Conservation (phyloP, 2,888 invertebrate genomes). For the Protophormia terraenovae region DNA sequence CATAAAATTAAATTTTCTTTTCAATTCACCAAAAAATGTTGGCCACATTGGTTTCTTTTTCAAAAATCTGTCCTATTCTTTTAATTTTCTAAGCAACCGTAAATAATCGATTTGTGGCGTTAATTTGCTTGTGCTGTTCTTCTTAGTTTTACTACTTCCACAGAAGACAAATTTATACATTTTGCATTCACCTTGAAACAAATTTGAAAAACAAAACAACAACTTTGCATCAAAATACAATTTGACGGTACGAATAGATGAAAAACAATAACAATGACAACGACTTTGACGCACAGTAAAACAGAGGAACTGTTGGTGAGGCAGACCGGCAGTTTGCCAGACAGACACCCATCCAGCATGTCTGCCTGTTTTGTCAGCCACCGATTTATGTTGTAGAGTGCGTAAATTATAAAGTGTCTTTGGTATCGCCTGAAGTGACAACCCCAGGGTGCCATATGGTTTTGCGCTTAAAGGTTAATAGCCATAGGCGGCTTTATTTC, state of each 20-base stretch:
- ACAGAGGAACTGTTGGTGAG: background rate
- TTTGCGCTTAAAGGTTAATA: slow-evolving; percentile 56
- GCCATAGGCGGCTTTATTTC: slow-evolving; percentile 53
- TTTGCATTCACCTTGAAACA: slow-evolving; percentile 18
- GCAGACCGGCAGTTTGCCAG: background rate
- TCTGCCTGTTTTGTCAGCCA: slow-evolving; percentile 31
- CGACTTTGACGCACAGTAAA: slow-evolving; percentile 26
- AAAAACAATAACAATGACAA: background rate
- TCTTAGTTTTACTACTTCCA: background rate
- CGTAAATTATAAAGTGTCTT: slow-evolving; percentile 60
- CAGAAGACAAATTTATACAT: background rate
- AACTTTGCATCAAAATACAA: slow-evolving; percentile 32
- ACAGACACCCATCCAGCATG: background rate
- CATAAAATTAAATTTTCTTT: slow-evolving; percentile 36
- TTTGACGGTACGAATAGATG: slow-evolving; percentile 21
- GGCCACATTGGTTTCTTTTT: slow-evolving; percentile 52
- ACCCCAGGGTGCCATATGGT: slow-evolving; percentile 61
- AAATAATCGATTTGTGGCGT: slow-evolving; percentile 55
- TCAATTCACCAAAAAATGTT: slow-evolving; percentile 30
- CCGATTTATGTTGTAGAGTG: slow-evolving; percentile 46
- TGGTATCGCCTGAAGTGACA: slow-evolving; percentile 62
- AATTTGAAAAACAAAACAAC: background rate
- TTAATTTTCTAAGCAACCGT: slow-evolving; percentile 46
- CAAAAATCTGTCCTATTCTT: background rate
- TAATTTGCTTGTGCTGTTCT: slow-evolving; percentile 36